Evolutionary conservation across 1,140 invertebrate species (phyloP).

Genomic region (Metaphire vulgaris): DNA sequence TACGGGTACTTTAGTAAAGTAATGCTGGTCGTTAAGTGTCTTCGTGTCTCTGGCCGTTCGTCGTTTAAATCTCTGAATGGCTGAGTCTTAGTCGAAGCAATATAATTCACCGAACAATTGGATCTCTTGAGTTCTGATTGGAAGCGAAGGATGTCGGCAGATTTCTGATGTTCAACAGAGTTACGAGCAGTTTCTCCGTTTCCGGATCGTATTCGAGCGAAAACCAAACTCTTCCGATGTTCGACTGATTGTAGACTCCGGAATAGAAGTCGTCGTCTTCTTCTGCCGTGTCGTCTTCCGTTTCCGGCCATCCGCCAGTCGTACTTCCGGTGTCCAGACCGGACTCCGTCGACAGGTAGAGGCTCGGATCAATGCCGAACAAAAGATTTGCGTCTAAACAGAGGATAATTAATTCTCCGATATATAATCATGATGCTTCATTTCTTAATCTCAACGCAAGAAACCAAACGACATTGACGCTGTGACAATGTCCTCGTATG

Average conservation of each 20-base stretch:
- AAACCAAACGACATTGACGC: too few relatives aligned
- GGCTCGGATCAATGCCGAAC: conserved; percentile 52
- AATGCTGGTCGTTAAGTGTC: too few relatives aligned
- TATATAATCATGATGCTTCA: too few relatives aligned
- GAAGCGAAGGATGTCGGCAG: conserved; percentile 58
- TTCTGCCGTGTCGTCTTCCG: conserved; percentile 35
- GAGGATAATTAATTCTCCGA: too few relatives aligned
- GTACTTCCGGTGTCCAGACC: not conserved
- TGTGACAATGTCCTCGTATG: too few relatives aligned
- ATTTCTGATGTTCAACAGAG: conserved; percentile 67
- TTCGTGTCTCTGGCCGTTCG: too few relatives aligned
- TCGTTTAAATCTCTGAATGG: too few relatives aligned
- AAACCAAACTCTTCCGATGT: conserved; percentile 69
- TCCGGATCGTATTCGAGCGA: conserved; percentile 66
- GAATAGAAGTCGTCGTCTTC: conserved; percentile 47
- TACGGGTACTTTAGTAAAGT: too few relatives aligned
- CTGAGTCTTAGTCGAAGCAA: too few relatives aligned
- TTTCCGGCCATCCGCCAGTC: not conserved
- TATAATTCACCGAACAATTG: conserved; percentile 69
- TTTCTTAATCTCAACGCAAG: too few relatives aligned
- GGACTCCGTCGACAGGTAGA: conserved; percentile 44
- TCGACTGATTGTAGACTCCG: conserved; percentile 55
- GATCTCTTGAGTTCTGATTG: conserved; percentile 63
- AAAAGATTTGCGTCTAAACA: conserved; percentile 26
- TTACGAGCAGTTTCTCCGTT: conserved; percentile 67